Base-by-base conservation (phyloP, 2,888 invertebrate genomes). In the Leptothorax acervorum region DNA sequence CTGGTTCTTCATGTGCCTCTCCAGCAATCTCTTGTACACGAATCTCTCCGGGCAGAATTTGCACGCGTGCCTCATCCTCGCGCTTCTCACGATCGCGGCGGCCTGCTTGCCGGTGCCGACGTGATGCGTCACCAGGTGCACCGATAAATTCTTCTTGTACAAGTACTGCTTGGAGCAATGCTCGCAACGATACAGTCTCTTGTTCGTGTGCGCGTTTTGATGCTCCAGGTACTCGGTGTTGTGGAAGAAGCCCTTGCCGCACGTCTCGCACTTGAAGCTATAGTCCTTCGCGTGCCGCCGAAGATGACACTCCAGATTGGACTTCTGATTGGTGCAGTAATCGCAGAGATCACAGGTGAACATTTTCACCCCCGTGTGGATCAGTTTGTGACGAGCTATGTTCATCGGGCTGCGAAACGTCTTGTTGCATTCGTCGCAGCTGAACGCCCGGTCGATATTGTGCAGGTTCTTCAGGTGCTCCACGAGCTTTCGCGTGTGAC, bases 391-490 rank as follows among this genome's bases (percentile, higher is more conserved):
- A 9, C 94, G 92, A 0, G 91, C 89, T 83, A 93, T 93, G 85
- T 93, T 93, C 88, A 92, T 91, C 0, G 94, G 92, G 45, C 91
- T 91, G 31, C 92, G 89, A 83, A 94, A 92, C 0, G 92, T 90
- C 55, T 93, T 91, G 15, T 90, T 91, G 79, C 93, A 94, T 35
- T 92, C 91, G 88, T 93, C 90, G 85, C 94, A 94, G 74, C 90
- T 92, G 87, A 93, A 93, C 4, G 93, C 93, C 9, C 92, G 89
- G 45, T 93, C 92, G 85, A 93, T 93, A 6, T 90, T 91, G 76
- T 93, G 93, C 2, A 88, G 86, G 48, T 93, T 93, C 84, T 94
- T 95, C 85, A 93, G 88, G 68, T 95, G 95, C 83, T 95, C 95
- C 35, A 92, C 92, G 4, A 95, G 89, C 82, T 94, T 94, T 31